Conservation (phyloP, 2,113 vertebrate genomes). For the Atlantisia rogersi region DNA sequence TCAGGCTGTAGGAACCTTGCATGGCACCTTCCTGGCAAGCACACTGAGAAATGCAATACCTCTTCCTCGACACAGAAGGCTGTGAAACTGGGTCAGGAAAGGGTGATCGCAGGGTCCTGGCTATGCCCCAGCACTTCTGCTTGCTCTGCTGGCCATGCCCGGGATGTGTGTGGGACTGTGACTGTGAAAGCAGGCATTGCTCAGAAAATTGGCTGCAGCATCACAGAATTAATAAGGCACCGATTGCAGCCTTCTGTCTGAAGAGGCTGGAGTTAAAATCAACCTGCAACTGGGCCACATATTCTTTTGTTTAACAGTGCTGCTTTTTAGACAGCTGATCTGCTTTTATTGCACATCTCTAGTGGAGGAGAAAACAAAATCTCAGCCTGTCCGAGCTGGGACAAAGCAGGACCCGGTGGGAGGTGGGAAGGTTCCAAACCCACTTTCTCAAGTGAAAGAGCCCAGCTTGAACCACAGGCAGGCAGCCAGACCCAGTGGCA, state of each 20-base stretch:
- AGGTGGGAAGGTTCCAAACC: not conserved
- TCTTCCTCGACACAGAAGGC: not conserved
- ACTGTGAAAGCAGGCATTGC: not conserved
- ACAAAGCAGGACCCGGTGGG: not conserved
- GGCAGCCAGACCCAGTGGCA: not conserved
- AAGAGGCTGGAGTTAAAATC: not conserved
- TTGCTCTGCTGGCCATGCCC: not conserved
- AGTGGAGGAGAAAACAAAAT: not conserved
- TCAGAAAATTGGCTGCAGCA: not conserved
- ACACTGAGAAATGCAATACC: not conserved
- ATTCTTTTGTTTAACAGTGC: not conserved
- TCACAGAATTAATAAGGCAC: not conserved
- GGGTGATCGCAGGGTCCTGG: not conserved
- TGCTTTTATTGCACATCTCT: not conserved
- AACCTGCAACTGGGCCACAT: not conserved
- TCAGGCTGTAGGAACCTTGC: not conserved
- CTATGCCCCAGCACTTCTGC: constrained; percentile 16
- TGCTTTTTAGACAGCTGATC: not conserved
- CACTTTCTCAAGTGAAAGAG: not conserved
- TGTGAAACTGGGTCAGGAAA: not conserved
- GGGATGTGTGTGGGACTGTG: not conserved
- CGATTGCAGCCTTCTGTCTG: not conserved
- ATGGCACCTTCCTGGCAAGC: not conserved
- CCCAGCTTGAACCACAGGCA: not conserved
- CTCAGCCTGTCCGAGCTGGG: not conserved